A percentile compares a stretch with the other conserved stretches of the same genome.
Conservation (phyloP, 2,797 vertebrate genomes). For the Gambelia wislizenii region DNA sequence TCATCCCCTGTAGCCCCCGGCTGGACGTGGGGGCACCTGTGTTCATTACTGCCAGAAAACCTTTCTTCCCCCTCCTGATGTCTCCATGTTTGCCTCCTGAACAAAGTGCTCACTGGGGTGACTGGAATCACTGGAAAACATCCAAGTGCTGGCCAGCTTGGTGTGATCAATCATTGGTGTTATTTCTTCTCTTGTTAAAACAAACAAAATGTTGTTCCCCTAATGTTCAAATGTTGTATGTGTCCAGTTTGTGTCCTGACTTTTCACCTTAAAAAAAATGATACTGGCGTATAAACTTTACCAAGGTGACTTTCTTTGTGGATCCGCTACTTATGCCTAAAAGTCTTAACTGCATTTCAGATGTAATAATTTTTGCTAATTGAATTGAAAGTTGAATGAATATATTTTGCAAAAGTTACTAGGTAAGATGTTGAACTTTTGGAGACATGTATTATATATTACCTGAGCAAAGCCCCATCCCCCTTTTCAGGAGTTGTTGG, state of each 20-base stretch:
- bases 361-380: slow-evolving; percentile 69
- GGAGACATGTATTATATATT: slow-evolving; percentile 48
- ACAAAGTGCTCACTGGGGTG: background rate
- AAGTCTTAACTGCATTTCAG: slow-evolving; percentile 53
- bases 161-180: background rate
- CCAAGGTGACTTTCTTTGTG: background rate
- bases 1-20: background rate
- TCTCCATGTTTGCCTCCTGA: background rate
- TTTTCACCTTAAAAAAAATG: too few relatives aligned
- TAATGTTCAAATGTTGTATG: background rate
- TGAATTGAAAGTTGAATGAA: slow-evolving; percentile 42
- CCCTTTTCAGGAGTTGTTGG: slow-evolving; percentile 29
- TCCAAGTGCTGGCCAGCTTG: too few relatives aligned
- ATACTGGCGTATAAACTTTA: background rate
- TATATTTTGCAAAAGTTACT: slow-evolving; percentile 33
- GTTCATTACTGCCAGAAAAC: background rate
- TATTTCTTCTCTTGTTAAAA: background rate
- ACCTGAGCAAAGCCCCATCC: slow-evolving; percentile 40
- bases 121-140: background rate
- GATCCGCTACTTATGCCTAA: background rate
- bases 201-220: background rate
- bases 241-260: too few relatives aligned
- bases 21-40: background rate
- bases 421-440: slow-evolving; percentile 41
- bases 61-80: background rate